Base-by-base conservation (phyloP, 2,888 invertebrate genomes). In the Sympetrum striolatum region DNA sequence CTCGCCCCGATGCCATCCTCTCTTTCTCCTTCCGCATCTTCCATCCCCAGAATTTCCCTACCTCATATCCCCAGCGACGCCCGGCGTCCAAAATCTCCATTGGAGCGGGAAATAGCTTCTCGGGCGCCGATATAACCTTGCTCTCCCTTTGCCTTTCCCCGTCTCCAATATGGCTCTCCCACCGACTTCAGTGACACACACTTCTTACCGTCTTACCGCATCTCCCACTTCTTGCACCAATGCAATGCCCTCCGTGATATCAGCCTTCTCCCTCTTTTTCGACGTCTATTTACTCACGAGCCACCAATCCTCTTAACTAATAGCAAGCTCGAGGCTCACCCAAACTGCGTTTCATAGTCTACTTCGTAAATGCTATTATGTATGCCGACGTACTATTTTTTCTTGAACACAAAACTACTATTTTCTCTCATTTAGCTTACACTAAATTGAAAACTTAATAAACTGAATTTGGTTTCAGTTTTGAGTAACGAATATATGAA, bases 151-250 rank as follows among this genome's bases (percentile, higher is more conserved):
- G 81, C 44, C 81, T 64, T 82, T 90, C 90, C 44, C 81, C 90
- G 60, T 58, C 90, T 81, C 90, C 90, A 44, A 90, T 79, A 53
- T 90, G 90, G 81, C 82, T 25, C 31, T 15, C 25, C 58, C 18
- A 53, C 58, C 53, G 25, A 18, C 82, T 48, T 58, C 31, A 44
- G 12, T 5, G 44, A 18, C 53, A 53, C 53, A 81, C 39, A 15
- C 48, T 44, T 44, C 53, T 53, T 15, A 92, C 92, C 92, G 92
- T 91, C 80, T 91, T 86, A 64, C 81, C 91, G 90, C 90, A 35
- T 82, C 80, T 92, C 92, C 92, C 92, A 92, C 92, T 91, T 90
- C 91, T 92, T 82, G 8, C 86, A 35, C 80, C 22, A 80, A 60
- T 79, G 37, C 79, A 73, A 25, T 15, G 91, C 91, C 91, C 90